These are phyloP conservation scores for Diprion similis DNA, from an alignment of 1,140 invertebrate genomes.

Conservation along the genomic window DNA sequence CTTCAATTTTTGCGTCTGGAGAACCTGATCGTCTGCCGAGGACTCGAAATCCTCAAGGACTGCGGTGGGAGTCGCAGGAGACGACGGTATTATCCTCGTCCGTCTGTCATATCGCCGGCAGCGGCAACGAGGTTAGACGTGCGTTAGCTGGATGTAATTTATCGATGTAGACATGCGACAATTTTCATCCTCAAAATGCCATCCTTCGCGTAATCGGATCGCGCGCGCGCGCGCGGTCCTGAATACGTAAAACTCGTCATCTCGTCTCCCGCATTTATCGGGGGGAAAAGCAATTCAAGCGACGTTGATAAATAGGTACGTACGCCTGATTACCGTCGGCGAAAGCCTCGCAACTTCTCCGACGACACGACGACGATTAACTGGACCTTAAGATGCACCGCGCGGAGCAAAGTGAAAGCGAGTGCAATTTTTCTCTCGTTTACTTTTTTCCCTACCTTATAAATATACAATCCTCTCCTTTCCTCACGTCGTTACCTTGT, in stretches of 20 bases:
- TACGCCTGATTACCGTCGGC: background rate
- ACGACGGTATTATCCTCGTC: background rate
- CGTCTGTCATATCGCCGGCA: background rate
- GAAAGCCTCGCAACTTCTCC: background rate
- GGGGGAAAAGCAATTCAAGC: background rate
- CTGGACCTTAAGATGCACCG: background rate
- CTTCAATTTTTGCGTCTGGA: background rate
- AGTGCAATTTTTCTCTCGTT: background rate
- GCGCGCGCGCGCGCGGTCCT: background rate
- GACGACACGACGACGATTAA: background rate
- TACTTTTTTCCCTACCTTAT: too few relatives aligned
- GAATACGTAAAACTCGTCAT: background rate
- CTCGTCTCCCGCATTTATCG: too few relatives aligned
- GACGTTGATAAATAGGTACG: background rate
- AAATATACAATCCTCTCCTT: too few relatives aligned
- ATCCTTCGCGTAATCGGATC: background rate
- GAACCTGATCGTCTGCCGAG: background rate
- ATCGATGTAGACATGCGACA: background rate
- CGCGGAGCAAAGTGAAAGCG: background rate
- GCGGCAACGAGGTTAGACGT: background rate
- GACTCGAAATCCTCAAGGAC: conserved; percentile 7
- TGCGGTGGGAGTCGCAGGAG: background rate
- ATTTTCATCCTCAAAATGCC: background rate
- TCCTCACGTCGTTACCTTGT: background rate
- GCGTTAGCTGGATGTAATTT: background rate